Conservation (phyloP, 1,140 invertebrate genomes). For the Macrosteles quadrilineatus region DNA sequence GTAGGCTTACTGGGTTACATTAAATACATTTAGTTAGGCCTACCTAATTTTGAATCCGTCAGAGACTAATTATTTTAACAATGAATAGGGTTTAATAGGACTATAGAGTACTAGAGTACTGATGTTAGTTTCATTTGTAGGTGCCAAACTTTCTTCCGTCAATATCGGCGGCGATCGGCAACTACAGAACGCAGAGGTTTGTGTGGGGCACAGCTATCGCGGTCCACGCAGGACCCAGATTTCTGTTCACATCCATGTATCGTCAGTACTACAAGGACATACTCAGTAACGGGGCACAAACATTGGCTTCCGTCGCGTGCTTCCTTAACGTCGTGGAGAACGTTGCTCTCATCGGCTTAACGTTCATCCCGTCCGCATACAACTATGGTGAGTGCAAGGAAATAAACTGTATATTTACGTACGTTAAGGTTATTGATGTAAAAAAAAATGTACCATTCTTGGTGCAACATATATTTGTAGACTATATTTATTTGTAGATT, state of each 20-base stretch:
- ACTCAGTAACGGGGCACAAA: constrained; percentile 56
- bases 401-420: too few species aligned
- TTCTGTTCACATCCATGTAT: constrained; percentile 73
- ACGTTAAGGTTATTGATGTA: too few species aligned
- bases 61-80: too few species aligned
- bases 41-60: too few species aligned
- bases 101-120: not conserved
- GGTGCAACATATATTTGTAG: too few species aligned
- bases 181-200: constrained; percentile 83
- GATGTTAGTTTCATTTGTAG: constrained; percentile 40
- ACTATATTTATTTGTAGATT: too few species aligned
- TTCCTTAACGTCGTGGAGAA: constrained; percentile 82
- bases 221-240: constrained; percentile 71
- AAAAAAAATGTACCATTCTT: too few species aligned
- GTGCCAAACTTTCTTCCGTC: constrained; percentile 85
- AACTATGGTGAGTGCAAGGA: constrained; percentile 79
- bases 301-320: constrained; percentile 66
- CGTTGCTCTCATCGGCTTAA: constrained; percentile 76
- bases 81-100: too few species aligned
- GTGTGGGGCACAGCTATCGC: constrained; percentile 88
- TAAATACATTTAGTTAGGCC: too few species aligned
- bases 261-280: constrained; percentile 58
- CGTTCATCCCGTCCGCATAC: constrained; percentile 85
- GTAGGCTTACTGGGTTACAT: too few species aligned
- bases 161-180: constrained; percentile 91